Conservation (phyloP, 2,797 vertebrate species). For the Smutsia temminckii region DNA sequence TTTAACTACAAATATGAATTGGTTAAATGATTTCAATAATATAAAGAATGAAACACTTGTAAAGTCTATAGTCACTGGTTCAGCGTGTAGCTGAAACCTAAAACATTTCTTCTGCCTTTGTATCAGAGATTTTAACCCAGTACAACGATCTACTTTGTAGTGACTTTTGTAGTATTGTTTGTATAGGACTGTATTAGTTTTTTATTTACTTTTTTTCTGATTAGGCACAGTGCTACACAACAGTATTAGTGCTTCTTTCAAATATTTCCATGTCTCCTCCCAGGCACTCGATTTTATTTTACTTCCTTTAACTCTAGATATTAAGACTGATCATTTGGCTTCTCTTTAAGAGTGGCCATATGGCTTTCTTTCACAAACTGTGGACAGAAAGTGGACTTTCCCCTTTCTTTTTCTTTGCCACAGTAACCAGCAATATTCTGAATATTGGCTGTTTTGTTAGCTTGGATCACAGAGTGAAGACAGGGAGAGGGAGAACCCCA, state of each 20-base stretch:
- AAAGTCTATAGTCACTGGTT: not conserved
- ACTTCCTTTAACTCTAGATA: not conserved
- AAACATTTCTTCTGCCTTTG: not conserved
- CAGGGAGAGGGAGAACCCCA: rapidly evolving
- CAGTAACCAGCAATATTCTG: not conserved
- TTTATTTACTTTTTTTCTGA: not conserved
- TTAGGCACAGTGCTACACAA: too few species aligned
- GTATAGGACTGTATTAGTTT: not conserved
- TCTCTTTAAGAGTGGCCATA: not conserved
- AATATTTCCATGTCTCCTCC: not conserved
- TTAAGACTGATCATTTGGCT: not conserved
- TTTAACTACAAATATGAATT: not conserved
- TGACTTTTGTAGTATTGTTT: not conserved
- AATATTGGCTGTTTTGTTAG: not conserved
- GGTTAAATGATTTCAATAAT: not conserved
- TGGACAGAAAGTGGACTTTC: not conserved
- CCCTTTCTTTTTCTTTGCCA: not conserved
- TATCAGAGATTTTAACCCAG: not conserved
- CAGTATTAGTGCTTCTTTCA: not conserved
- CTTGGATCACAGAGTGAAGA: not conserved
- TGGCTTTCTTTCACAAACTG: not conserved
- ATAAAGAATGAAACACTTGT: not conserved
- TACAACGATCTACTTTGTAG: not conserved
- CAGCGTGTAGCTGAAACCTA: not conserved
- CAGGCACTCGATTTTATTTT: not conserved